Base-by-base conservation (phyloP, 2,888 invertebrate species). In the Agrypnus murinus region DNA sequence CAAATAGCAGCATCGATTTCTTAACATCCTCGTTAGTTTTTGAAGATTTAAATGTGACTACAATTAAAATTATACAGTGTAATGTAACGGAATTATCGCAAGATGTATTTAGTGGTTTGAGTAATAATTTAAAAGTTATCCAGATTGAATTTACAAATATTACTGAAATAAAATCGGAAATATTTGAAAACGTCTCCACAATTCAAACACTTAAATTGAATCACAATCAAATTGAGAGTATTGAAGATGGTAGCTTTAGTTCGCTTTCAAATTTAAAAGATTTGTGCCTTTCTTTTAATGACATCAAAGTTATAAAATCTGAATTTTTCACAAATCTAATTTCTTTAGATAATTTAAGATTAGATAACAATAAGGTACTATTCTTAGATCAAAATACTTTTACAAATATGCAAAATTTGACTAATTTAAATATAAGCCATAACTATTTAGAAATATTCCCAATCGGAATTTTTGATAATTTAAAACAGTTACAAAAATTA, bases 331-430 rank as follows among this genome's bases (percentile, higher is more conserved):
- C 59, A 3, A 45, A 38, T 34, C 65, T 73, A 19, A 12, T 34
- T 1, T 31, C 25, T 0, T 55, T 75, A 10, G 73, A 73, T 50
- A 50, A 36, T 14, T 34, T 75, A 7, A 57, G 65, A 36, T 65
- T 75, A 10, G 63, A 62, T 31, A 53, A 70, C 43, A 75, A 75
- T 62, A 31, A 66, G 34, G 73, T 75, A 15, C 12, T 36, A 40
- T 32, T 53, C 12, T 64, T 73, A 15, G 50, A 73, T 38, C 34
- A 43, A 12, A 17, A 70, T n/a, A 59, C 63, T 34, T 75, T 75
- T 17, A 45, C 31, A n/a, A 48, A 67, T 25, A 55, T 69, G n/a
- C 15, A 63, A 15, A 50, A 64, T 34, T 59, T 75, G 34, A 9
- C 58, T 4, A 53, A 19, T 25, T 53, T 75, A 31, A 69, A 65